Evolutionary conservation across 2,888 invertebrate species (phyloP), one percentile per base, ranked within the genome.

Genomic region (Dendrolimus pini): DNA sequence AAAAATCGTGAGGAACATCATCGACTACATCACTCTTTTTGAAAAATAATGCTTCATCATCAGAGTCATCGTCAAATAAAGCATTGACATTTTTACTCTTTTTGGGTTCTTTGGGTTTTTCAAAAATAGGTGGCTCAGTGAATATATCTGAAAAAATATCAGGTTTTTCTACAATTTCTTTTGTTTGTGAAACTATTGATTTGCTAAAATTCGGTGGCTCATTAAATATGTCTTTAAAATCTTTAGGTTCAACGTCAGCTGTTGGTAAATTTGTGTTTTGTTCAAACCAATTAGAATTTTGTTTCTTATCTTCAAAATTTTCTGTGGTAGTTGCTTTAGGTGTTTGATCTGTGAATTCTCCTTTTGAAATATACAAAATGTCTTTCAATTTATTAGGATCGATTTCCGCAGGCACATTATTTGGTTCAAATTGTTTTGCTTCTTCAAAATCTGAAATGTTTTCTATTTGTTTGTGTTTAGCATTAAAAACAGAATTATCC

Each of bases 51-150:
- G 82, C 70, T 65, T 90, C 90, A 58, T 90, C 90, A 59, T 90
- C 90, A 0, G 89, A 90, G 67, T 91, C 89, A 59, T 89, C 89
- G 59, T 89, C 89, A 52, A 89, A 90, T 47, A 90, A 68, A 0
- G 90, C 89, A 59, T 90, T 89, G 0, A 90, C 73, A 55, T 90
- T 90, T 72, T 82, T 83, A 65, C 83, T 85, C 54, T 71, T 83
- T 62, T 90, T 89, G 0, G 82, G 75, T 67, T 89, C 89, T 60
- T 78, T 82, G 0, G 82, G 77, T 71, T 85, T 88, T 67, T 89
- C 83, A 61, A 90, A 89, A 13, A 60, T 76, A 0, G 89, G 89
- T 1, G 89, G 89, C 66, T 82, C 78, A 42, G 69, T 74, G 58
- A 87, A 73, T 58, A 88, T 78, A 53, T 82, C 78, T 60, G 64